Conservation (phyloP, 2,888 invertebrate species). For the Ametastegia equiseti region DNA sequence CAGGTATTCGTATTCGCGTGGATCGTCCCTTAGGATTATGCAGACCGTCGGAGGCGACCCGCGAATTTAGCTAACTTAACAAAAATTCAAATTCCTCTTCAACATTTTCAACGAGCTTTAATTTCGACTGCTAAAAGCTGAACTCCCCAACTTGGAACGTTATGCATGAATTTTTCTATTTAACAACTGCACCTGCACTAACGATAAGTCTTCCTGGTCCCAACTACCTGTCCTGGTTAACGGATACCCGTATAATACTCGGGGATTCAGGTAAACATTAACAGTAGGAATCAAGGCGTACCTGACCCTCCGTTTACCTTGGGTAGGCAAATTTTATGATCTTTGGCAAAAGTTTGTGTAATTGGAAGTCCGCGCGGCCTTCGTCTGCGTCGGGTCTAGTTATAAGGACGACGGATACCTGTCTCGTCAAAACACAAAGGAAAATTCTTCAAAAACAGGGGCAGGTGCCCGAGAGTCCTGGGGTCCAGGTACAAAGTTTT, state of each 20-base stretch:
- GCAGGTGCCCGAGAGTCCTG: slow-evolving; percentile 32
- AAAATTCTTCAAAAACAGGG: slow-evolving; percentile 20
- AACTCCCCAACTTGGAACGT: not conserved
- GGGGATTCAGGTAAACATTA: not conserved
- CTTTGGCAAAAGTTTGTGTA: not conserved
- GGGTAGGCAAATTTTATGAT: slow-evolving; percentile 29
- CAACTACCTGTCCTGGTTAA: not conserved
- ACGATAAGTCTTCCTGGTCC: not conserved
- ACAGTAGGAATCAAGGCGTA: not conserved
- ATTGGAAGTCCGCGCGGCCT: not conserved
- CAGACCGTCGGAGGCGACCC: not conserved
- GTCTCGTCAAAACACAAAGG: slow-evolving; percentile 19
- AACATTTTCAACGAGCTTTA: not conserved
- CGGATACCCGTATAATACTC: slow-evolving; percentile 4
- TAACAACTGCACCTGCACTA: slow-evolving; percentile 1
- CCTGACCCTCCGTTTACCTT: slow-evolving; percentile 2
- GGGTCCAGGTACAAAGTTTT: slow-evolving; percentile 28
- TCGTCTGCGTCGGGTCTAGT: not conserved
- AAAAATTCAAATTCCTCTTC: not conserved
- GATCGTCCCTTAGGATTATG: not conserved
- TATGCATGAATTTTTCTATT: not conserved
- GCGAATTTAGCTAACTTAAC: not conserved
- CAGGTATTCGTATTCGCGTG: not conserved
- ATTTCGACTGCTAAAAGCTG: not conserved
- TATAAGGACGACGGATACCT: slow-evolving; percentile 31